Evolutionary conservation across 1,140 invertebrate genomes (phyloP).

Genomic region (Marisa cornuarietis): DNA sequence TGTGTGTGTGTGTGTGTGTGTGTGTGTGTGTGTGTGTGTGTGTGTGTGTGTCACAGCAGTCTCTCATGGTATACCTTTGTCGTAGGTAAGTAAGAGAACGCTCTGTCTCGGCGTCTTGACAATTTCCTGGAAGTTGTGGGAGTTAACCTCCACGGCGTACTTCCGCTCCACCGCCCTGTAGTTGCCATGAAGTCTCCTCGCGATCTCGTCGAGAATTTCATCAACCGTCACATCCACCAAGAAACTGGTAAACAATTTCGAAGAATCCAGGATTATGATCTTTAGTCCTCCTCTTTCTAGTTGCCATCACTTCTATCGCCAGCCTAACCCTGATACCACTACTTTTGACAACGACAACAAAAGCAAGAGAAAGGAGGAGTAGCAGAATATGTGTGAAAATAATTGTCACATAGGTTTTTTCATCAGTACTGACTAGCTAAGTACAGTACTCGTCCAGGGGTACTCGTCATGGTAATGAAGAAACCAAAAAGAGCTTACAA

Average conservation of each 20-base stretch:
- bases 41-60: neutral
- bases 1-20: neutral
- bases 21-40: neutral
- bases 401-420: too few species aligned
- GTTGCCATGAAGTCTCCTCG: slow-evolving; percentile 23
- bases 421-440: too few species aligned
- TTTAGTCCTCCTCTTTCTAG: too few species aligned
- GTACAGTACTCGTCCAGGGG: neutral
- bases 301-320: too few species aligned
- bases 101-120: slow-evolving; percentile 32
- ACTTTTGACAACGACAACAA: too few species aligned
- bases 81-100: slow-evolving; percentile 33
- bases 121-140: slow-evolving; percentile 36
- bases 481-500: slow-evolving; percentile 5
- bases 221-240: slow-evolving; percentile 27
- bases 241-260: neutral
- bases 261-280: too few species aligned
- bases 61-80: slow-evolving; percentile 24
- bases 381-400: too few species aligned
- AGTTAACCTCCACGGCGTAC: slow-evolving; percentile 30
- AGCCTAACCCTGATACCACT: too few species aligned
- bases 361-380: too few species aligned
- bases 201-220: slow-evolving; percentile 28
- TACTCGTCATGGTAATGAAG: neutral
- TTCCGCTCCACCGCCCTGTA: slow-evolving; percentile 24